phyloP scores from a whole-genome alignment of 2,113 vertebrate genomes.

The Gallinago undulata region DNA sequence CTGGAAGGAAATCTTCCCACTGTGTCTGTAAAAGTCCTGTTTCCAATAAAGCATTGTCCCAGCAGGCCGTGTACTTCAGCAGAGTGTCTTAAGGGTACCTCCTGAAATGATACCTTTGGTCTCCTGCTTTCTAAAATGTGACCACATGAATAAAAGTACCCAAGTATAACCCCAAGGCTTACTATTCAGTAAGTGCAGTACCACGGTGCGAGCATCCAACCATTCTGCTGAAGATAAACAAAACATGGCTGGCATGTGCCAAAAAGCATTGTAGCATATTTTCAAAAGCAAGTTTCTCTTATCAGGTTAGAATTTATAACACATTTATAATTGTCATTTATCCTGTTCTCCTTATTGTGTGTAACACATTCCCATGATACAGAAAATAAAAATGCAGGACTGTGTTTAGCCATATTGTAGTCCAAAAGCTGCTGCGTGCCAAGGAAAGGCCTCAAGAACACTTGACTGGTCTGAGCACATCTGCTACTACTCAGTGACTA shows the following conservation, averaged over 20 bases:
- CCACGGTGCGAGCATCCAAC: background rate
- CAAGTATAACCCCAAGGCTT: background rate
- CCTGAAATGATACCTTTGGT: background rate
- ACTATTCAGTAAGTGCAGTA: background rate
- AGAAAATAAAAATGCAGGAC: background rate
- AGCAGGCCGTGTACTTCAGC: background rate
- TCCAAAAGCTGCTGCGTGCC: background rate
- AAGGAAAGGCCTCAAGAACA: background rate
- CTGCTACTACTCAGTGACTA: slow-evolving; percentile 20
- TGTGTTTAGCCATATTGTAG: background rate
- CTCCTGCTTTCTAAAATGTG: background rate
- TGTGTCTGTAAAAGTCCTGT: background rate
- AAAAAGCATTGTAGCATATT: background rate
- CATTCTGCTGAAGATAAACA: background rate
- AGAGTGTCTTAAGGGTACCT: background rate
- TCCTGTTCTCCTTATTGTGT: background rate
- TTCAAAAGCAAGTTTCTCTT: background rate
- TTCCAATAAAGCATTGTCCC: background rate
- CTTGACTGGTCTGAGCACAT: slow-evolving; percentile 11
- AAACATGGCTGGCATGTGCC: background rate
- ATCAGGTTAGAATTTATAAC: background rate
- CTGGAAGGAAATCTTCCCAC: background rate
- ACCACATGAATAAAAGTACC: background rate
- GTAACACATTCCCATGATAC: background rate
- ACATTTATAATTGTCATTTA: background rate